Evolutionary conservation across 2,113 vertebrate genomes (phyloP).

Genomic region (Elephantulus edwardii): DNA sequence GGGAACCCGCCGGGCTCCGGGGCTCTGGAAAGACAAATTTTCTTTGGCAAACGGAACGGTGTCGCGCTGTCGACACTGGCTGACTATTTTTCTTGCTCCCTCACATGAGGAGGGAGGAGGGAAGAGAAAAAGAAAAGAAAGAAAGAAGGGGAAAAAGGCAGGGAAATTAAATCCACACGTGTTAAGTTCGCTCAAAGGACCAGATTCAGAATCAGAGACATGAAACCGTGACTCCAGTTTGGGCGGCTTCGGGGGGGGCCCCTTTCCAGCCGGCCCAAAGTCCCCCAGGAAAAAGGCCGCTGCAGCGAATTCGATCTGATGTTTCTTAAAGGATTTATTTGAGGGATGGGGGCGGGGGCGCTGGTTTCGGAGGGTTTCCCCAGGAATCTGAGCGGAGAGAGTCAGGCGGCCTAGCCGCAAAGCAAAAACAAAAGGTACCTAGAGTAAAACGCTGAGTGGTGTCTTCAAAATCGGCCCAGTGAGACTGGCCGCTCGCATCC

Average conservation of each 20-base stretch:
- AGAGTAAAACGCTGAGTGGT: background rate
- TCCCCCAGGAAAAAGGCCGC: background rate
- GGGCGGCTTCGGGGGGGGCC: background rate
- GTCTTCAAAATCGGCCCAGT: background rate
- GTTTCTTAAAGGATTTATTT: slow-evolving; percentile 37
- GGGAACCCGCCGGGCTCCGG: slow-evolving; percentile 31
- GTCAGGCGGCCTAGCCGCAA: background rate
- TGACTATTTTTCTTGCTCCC: slow-evolving; percentile 78
- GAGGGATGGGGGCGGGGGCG: background rate
- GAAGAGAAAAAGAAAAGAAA: slow-evolving; percentile 53
- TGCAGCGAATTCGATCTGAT: background rate
- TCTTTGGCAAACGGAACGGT: slow-evolving; percentile 71
- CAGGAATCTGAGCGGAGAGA: background rate
- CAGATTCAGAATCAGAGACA: slow-evolving; percentile 65
- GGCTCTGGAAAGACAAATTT: slow-evolving; percentile 76
- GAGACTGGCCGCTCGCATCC: background rate
- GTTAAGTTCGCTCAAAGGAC: slow-evolving; percentile 70
- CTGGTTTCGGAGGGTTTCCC: background rate
- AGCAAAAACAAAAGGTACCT: slow-evolving; percentile 19
- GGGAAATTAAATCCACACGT: slow-evolving; percentile 78
- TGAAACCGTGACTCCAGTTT: background rate
- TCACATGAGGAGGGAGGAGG: background rate
- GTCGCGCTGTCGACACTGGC: slow-evolving; percentile 76
- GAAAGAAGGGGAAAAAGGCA: slow-evolving; percentile 73
- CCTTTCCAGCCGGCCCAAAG: slow-evolving; percentile 29